Base-by-base conservation (phyloP, 1,140 invertebrate species). In the Chrysoperla carnea region DNA sequence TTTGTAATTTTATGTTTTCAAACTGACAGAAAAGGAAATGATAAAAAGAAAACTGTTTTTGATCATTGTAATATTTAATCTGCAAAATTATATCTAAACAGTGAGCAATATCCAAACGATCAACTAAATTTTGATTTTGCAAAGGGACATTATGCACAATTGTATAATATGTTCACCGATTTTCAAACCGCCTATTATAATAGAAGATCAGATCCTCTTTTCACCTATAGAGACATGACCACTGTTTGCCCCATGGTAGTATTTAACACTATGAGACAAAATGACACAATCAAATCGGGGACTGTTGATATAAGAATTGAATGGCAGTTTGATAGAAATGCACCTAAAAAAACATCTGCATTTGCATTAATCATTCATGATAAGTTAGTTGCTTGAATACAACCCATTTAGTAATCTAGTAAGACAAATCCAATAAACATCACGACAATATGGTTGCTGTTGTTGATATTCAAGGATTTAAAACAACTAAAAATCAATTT, bases 81-180 rank as follows among this genome's bases (percentile, higher is more conserved):
- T 40, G 13, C 56, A 4, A 50, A 51, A 42, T 36, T 57, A 3
- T 48, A 46, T 50, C 36, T 59, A 33, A 56, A 58, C 42, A 51
- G 46, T 11, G 48, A 54, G 40, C 39, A 17, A 17, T 56, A 48
- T 49, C 53, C 54, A 8, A 54, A 57, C 45, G 47, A 58, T 28
- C 47, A 56, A 47, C 38, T 56, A 28, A 44, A 53, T 45, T 23
- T 51, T 8, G 41, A 50, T 33, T 55, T 48, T 46, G 35, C 35
- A 8, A 36, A 47, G 7, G 40, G 53, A 35, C 46, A 43, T 9
- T 52, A 37, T 40, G 47, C 42, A 28, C 8, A 44, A 12, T 40
- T 53, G 8, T 57, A 57, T 47, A 39, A 56, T 33, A 50, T 55
- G 45, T 57, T 49, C 49, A n/a, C 38, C 3, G 31, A 48, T 15